Base-by-base conservation (phyloP, 2,797 vertebrate genomes). In the Amphiprion clarkii region DNA sequence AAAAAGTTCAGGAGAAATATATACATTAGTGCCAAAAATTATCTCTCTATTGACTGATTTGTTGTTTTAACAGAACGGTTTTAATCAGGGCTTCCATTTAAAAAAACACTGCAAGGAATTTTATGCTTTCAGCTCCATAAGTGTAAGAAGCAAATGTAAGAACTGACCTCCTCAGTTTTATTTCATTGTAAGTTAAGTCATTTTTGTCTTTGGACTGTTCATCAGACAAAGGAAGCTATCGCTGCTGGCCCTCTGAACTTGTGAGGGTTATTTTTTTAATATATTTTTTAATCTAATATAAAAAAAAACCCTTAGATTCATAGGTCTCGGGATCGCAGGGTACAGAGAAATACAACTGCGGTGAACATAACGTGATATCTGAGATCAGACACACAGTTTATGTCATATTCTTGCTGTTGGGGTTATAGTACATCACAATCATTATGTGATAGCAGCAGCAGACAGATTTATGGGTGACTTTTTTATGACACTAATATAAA, bases 381-480 rank as follows among this genome's bases (percentile, higher is more conserved):
- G n/a, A 62, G 57, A 79, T 65, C 65, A 75, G 65, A 67, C 23
- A 5, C 36, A 29, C 61, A 11, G 57, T 72, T 79, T 56, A 62
- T 58, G 70, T 51, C 56, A 29, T 40, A 29, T 36, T 64, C 48
- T 33, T 66, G 63, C 56, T 74, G 73, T 62, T 60, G 33, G 39
- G 48, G 72, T 74, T 59, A 67, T 55, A 39, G 58, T 75, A 42
- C 53, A 73, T 70, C 71, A 52, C 65, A 51, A 51, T 85, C 3
- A 74, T 75, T 67, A 76, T 25, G 61, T 33, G 57, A 64, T 59
- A 53, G 16, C 59, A 66, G 71, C 70, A 54, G 71, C 2, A 54
- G 71, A 64, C 55, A 72, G 61, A 81, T 76, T 82, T 66, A 71
- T 27, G 10, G 49, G 52, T 39, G 52, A 68, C 78, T 75, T 81